These are phyloP conservation scores for Microcebus tavaratra DNA, from an alignment of 2,113 vertebrate genomes.

Conservation along the genomic window DNA sequence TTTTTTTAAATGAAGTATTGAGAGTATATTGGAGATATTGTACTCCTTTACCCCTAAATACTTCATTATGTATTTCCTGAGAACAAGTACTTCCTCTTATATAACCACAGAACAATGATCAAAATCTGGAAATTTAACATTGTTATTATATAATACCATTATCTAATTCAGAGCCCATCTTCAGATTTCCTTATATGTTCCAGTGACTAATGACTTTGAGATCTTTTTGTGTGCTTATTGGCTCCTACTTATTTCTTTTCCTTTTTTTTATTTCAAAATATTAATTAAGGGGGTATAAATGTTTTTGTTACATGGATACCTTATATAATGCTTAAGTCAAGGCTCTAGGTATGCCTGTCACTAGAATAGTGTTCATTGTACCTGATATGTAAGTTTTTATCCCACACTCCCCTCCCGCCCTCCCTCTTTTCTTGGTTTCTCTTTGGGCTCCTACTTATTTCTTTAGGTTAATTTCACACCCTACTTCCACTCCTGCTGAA, in stretches of 20 bases:
- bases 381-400: too few relatives aligned
- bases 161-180: not conserved
- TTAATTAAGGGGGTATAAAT: too few relatives aligned
- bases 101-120: not conserved
- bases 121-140: conserved; percentile 10
- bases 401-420: too few relatives aligned
- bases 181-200: not conserved
- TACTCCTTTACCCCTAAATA: not conserved
- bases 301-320: too few relatives aligned
- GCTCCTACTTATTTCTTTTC: not conserved
- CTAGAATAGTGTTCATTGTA: too few relatives aligned
- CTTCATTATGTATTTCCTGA: not conserved
- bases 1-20: not conserved
- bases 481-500: not conserved
- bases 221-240: not conserved
- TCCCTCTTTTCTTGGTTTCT: too few relatives aligned
- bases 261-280: too few relatives aligned
- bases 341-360: too few relatives aligned
- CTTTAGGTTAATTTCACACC: not conserved
- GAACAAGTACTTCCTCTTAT: not conserved
- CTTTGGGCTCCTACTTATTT: not conserved
- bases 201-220: not conserved
- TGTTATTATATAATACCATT: not conserved
- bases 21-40: not conserved
- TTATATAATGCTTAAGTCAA: too few relatives aligned